Percentiles rank a stretch among this genome's conserved stretches.
phyloP scores from a whole-genome alignment of 2,113 vertebrate genomes.

The Passer domesticus region DNA sequence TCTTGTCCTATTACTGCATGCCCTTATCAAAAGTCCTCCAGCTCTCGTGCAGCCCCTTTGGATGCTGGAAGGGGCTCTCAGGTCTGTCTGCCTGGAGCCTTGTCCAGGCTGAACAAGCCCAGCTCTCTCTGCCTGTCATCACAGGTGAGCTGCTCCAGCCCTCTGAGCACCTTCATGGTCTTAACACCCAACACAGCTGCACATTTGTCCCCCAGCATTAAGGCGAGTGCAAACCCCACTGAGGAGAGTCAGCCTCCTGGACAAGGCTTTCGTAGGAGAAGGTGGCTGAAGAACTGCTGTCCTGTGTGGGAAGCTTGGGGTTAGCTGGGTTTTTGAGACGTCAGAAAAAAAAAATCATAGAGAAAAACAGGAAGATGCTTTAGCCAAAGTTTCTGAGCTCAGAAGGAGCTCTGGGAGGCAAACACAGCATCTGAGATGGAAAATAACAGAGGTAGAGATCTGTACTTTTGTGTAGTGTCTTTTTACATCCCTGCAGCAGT shows the following conservation, averaged over 20 bases:
- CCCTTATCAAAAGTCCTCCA: neutral
- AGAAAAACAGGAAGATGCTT: neutral
- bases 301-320: neutral
- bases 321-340: neutral
- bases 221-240: neutral
- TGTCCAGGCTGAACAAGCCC: neutral
- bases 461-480: neutral
- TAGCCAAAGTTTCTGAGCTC: neutral
- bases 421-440: neutral
- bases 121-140: neutral
- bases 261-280: neutral
- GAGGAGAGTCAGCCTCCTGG: neutral
- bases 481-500: neutral
- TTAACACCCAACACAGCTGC: neutral
- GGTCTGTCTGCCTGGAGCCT: neutral
- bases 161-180: neutral
- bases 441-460: neutral
- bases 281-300: neutral
- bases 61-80: neutral
- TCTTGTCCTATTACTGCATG: rapidly evolving
- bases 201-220: neutral
- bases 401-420: neutral
- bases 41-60: neutral
- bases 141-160: neutral
- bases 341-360: neutral